Percentiles rank a stretch among this genome's conserved stretches.
Conservation (phyloP, 1,140 invertebrate genomes). For the Procambarus virginalis region DNA sequence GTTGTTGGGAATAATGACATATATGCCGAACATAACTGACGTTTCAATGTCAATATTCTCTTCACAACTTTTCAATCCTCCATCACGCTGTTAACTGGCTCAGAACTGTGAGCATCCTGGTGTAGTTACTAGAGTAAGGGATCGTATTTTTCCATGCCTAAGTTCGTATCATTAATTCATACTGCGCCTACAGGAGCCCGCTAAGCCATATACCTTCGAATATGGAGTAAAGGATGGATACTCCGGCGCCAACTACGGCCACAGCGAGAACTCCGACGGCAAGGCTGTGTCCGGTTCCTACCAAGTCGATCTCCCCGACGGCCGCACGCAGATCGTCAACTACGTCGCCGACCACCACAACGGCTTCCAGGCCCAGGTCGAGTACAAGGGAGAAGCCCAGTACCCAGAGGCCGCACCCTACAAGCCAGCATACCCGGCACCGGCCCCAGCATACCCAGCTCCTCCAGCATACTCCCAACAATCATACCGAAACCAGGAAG, state of each 20-base stretch:
- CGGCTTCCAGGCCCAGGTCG: constrained; percentile 74
- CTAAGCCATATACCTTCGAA: constrained; percentile 71
- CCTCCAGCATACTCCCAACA: not conserved
- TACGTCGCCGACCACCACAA: constrained; percentile 68
- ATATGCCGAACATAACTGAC: too few relatives aligned
- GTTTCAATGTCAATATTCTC: too few relatives aligned
- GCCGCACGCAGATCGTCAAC: constrained; percentile 67
- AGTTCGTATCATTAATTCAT: too few relatives aligned
- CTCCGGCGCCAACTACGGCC: constrained; percentile 70
- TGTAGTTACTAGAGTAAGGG: too few relatives aligned
- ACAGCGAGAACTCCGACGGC: constrained; percentile 70
- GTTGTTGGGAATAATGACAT: too few relatives aligned
- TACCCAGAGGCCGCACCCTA: constrained; percentile 64
- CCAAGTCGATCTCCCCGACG: constrained; percentile 69
- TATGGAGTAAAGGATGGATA: constrained; percentile 71
- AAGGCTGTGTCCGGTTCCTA: constrained; percentile 65
- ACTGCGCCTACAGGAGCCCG: constrained; percentile 33
- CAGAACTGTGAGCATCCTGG: too few relatives aligned
- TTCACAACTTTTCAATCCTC: too few relatives aligned
- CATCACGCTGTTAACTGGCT: too few relatives aligned
- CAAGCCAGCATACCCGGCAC: not conserved
- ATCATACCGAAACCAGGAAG: too few relatives aligned
- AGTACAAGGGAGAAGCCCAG: constrained; percentile 73
- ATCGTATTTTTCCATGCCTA: too few relatives aligned
- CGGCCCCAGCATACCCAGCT: not conserved